phyloP scores from a whole-genome alignment of 2,888 invertebrate genomes.

The Synergus laeviventris region DNA sequence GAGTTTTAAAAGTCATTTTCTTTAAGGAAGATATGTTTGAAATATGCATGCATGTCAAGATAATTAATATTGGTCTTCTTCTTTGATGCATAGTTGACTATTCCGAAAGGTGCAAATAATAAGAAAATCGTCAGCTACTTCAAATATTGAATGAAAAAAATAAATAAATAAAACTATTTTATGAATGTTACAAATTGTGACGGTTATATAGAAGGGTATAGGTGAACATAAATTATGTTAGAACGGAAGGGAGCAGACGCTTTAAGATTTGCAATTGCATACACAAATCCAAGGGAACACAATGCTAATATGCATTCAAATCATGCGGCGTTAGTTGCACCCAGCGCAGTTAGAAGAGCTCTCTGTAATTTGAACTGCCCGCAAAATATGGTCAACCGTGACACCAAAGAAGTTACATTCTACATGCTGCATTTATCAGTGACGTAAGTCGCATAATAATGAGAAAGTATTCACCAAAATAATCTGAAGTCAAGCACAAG shows the following conservation, averaged over 20 bases:
- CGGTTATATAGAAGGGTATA: neutral
- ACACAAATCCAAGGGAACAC: slow-evolving; percentile 49
- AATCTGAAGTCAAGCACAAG: slow-evolving; percentile 19
- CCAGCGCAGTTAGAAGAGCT: slow-evolving; percentile 65
- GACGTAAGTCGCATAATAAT: slow-evolving; percentile 29
- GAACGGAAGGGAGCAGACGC: slow-evolving; percentile 7
- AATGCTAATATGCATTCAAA: slow-evolving; percentile 64
- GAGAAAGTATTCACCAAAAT: slow-evolving; percentile 45
- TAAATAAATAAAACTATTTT: neutral
- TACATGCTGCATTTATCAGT: slow-evolving; percentile 41
- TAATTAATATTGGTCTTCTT: too few relatives aligned
- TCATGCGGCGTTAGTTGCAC: slow-evolving; percentile 73
- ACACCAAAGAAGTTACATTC: slow-evolving; percentile 47
- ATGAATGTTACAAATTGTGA: neutral
- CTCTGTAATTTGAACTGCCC: slow-evolving; percentile 53
- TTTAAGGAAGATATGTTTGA: neutral
- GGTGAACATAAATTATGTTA: neutral
- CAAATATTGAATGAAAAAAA: neutral
- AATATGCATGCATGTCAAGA: neutral
- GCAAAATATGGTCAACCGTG: slow-evolving; percentile 53
- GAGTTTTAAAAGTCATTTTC: neutral
- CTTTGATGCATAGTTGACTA: too few relatives aligned
- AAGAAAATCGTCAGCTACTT: too few relatives aligned
- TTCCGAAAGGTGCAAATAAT: too few relatives aligned
- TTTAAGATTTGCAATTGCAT: slow-evolving; percentile 37